Percentiles rank a stretch among this genome's conserved stretches.
These are phyloP conservation scores for Spodoptera littoralis DNA, from an alignment of 2,888 invertebrate genomes.

Conservation along the genomic window DNA sequence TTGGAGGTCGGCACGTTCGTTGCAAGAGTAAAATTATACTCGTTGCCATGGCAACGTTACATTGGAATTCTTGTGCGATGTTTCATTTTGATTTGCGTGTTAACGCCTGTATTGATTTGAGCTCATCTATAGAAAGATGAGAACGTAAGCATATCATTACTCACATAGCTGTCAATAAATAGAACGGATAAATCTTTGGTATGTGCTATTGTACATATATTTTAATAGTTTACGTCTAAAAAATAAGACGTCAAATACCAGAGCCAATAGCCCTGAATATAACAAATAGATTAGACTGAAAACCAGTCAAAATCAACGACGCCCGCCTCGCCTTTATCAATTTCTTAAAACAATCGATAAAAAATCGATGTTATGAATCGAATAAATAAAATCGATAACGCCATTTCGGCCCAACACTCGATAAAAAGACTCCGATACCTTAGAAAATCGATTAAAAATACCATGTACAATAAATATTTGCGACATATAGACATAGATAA, in stretches of 20 bases:
- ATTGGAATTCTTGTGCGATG: slow-evolving; percentile 24
- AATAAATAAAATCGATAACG: too few species aligned
- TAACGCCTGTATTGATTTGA: slow-evolving; percentile 34
- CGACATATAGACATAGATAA: slow-evolving; percentile 1
- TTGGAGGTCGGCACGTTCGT: slow-evolving; percentile 53
- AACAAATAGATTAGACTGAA: too few species aligned
- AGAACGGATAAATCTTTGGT: slow-evolving; percentile 9
- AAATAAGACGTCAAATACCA: background rate
- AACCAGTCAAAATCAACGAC: too few species aligned
- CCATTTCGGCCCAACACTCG: too few species aligned
- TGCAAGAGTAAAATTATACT: slow-evolving; percentile 1
- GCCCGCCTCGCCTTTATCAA: too few species aligned
- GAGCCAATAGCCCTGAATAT: too few species aligned
- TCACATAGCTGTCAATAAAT: slow-evolving; percentile 14
- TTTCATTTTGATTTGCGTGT: slow-evolving; percentile 37
- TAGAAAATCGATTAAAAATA: too few species aligned
- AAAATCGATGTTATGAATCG: too few species aligned
- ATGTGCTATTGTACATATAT: background rate
- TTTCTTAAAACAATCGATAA: too few species aligned
- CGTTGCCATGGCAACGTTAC: slow-evolving; percentile 15
- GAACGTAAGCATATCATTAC: slow-evolving; percentile 23
- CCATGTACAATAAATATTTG: too few species aligned
- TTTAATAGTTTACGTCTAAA: background rate
- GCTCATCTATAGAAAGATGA: slow-evolving; percentile 7
- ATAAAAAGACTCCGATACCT: too few species aligned